Percentiles rank a stretch among this genome's conserved stretches.
Evolutionary conservation across 2,888 invertebrate species (phyloP).

Genomic region (Ectemnius continuus): DNA sequence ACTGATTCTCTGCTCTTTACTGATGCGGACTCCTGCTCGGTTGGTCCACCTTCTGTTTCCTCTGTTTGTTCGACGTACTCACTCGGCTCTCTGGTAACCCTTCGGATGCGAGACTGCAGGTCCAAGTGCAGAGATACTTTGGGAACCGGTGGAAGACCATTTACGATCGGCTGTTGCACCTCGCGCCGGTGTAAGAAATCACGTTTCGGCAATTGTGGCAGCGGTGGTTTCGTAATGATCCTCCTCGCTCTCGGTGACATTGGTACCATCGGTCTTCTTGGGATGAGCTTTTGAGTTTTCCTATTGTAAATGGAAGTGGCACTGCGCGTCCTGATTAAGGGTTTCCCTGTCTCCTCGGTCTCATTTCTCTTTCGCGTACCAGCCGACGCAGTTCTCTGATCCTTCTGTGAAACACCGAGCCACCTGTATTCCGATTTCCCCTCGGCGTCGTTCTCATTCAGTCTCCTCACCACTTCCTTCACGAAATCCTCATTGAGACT

Average conservation of each 20-base stretch:
- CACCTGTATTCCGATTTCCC: conserved; percentile 68
- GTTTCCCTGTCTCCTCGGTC: conserved; percentile 26
- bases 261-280: conserved; percentile 41
- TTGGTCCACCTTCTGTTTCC: neutral
- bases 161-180: conserved; percentile 13
- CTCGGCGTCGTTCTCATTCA: conserved; percentile 56
- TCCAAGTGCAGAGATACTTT: conserved; percentile 66
- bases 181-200: conserved; percentile 8
- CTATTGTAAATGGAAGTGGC: conserved; percentile 51
- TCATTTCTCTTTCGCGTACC: conserved; percentile 34
- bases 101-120: conserved; percentile 65
- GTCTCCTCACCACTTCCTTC: conserved; percentile 70
- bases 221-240: conserved; percentile 37
- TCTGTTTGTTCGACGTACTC: neutral
- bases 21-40: conserved; percentile 8
- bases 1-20: conserved; percentile 64
- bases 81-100: conserved; percentile 25
- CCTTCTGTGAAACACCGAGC: conserved; percentile 63
- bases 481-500: conserved; percentile 80
- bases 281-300: conserved; percentile 44
- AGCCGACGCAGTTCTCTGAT: conserved; percentile 61
- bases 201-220: conserved; percentile 10
- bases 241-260: conserved; percentile 37
- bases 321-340: conserved; percentile 54
- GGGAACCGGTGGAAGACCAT: conserved; percentile 34